A percentile compares a stretch with the other conserved stretches of the same genome.
Conservation (phyloP, 1,140 invertebrate genomes). For the Micrasema longulum region DNA sequence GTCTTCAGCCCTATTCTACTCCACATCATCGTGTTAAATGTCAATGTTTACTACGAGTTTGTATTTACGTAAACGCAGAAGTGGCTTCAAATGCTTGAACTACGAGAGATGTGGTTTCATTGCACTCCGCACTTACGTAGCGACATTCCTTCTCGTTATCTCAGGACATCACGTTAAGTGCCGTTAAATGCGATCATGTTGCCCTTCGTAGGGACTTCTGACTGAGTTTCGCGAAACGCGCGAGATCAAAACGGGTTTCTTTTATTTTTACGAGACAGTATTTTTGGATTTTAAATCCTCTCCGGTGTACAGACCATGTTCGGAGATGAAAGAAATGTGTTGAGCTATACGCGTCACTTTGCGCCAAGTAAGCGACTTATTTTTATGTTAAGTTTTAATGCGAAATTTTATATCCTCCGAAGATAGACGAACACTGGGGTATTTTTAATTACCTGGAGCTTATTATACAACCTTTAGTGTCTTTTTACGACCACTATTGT, state of each 20-base stretch:
- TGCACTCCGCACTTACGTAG: constrained; percentile 38
- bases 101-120: constrained; percentile 22
- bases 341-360: constrained; percentile 26
- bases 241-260: constrained; percentile 1
- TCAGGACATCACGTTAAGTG: constrained; percentile 42
- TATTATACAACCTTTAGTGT: constrained; percentile 40
- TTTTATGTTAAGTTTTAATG: constrained; percentile 38
- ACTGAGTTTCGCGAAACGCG: neutral
- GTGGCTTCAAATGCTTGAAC: neutral
- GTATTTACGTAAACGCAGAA: neutral
- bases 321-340: constrained; percentile 30
- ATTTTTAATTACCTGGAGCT: constrained; percentile 44
- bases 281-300: constrained; percentile 5
- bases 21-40: constrained; percentile 32
- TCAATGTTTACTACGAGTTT: constrained; percentile 20
- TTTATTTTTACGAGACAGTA: neutral
- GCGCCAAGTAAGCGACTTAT: constrained; percentile 12
- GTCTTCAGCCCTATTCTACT: constrained; percentile 41
- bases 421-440: constrained; percentile 36
- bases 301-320: neutral
- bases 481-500: constrained; percentile 43
- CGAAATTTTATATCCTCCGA: constrained; percentile 35
- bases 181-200: constrained; percentile 53
- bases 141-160: constrained; percentile 29
- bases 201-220: constrained; percentile 23